These are phyloP conservation scores for Phortica okadai DNA, from an alignment of 2,888 invertebrate species.

Conservation along the genomic window DNA sequence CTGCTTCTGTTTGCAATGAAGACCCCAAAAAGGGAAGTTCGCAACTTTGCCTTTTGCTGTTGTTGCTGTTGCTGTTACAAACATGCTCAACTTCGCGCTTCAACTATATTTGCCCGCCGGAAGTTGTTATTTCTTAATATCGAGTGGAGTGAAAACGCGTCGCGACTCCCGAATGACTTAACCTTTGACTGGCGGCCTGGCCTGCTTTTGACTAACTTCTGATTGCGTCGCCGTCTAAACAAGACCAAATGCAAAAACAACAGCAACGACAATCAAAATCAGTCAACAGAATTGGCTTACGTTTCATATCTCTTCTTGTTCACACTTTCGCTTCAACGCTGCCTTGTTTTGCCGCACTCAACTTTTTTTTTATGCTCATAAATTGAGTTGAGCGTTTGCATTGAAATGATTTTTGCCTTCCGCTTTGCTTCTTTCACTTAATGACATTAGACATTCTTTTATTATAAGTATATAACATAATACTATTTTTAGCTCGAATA, in stretches of 20 bases:
- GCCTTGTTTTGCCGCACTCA: not conserved
- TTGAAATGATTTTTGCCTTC: slow-evolving; percentile 3
- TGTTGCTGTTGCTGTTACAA: not conserved
- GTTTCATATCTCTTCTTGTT: not conserved
- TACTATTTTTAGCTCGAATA: not conserved
- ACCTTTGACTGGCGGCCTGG: slow-evolving; percentile 18
- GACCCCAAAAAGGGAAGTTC: slow-evolving; percentile 10
- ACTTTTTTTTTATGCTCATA: not conserved
- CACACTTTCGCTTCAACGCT: too few species aligned
- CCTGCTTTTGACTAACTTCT: slow-evolving; percentile 5
- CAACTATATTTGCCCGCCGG: slow-evolving; percentile 47
- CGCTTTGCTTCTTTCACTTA: not conserved
- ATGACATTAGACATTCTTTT: not conserved
- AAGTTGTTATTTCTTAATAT: slow-evolving; percentile 68
- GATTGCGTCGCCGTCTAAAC: slow-evolving; percentile 2
- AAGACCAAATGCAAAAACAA: not conserved
- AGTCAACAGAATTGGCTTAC: slow-evolving; percentile 7
- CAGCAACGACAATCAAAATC: not conserved
- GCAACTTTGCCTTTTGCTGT: not conserved
- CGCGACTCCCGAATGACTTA: not conserved
- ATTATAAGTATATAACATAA: not conserved
- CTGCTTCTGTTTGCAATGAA: slow-evolving; percentile 24
- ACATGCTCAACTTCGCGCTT: not conserved
- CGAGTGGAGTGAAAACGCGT: slow-evolving; percentile 44
- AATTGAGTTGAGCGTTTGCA: slow-evolving; percentile 21